Conservation (phyloP, 2,797 vertebrate genomes). For the Halcyon smyrnensis region DNA sequence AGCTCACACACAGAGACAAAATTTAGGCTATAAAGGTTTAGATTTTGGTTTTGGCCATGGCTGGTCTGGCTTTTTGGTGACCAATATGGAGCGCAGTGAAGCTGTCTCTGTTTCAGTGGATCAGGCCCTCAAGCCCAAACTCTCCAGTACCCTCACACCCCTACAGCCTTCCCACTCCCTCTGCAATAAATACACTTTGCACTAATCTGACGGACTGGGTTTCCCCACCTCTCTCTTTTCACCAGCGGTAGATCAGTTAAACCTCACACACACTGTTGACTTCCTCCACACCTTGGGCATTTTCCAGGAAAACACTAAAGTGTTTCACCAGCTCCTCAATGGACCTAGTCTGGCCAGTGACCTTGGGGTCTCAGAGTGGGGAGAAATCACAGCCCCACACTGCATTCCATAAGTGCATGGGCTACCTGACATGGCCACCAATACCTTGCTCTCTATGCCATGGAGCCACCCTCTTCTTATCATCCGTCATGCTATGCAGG, state of each 20-base stretch:
- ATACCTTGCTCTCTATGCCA: background rate
- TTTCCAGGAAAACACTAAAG: background rate
- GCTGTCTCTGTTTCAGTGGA: background rate
- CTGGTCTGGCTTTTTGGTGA: background rate
- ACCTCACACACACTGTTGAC: background rate
- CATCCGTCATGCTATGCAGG: background rate
- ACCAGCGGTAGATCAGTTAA: too few species aligned
- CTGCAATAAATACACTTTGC: background rate
- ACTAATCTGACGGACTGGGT: background rate
- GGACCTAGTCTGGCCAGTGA: background rate
- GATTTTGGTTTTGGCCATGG: background rate
- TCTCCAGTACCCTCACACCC: background rate
- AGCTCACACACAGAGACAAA: background rate
- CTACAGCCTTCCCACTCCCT: background rate
- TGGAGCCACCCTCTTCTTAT: background rate
- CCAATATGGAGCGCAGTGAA: background rate
- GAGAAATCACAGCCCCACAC: background rate
- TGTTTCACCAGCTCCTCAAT: background rate
- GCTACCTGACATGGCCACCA: background rate
- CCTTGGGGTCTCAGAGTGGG: fast-evolving
- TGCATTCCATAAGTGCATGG: background rate
- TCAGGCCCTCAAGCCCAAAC: background rate
- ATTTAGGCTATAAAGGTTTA: background rate
- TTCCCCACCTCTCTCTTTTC: background rate
- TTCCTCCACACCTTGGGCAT: background rate